phyloP scores from a whole-genome alignment of 2,888 invertebrate species.

The Drosophila vallismaia region DNA sequence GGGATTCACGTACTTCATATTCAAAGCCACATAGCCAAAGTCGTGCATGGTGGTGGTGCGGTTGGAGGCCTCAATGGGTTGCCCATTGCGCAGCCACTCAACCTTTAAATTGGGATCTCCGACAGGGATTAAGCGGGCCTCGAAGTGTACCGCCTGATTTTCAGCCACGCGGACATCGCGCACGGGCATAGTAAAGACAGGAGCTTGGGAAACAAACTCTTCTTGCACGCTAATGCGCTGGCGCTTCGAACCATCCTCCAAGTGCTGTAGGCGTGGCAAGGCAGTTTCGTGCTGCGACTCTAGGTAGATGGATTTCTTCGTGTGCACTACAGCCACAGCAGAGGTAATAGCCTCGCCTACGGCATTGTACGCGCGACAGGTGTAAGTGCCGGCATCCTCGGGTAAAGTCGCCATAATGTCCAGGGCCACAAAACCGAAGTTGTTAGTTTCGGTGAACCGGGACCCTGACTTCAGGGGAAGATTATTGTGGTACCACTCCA shows the following conservation, averaged over 20 bases:
- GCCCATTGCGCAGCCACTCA: slow-evolving; percentile 96
- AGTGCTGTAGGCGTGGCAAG: slow-evolving; percentile 90
- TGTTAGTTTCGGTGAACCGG: slow-evolving; percentile 97
- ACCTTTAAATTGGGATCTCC: slow-evolving; percentile 96
- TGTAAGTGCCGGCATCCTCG: slow-evolving; percentile 98
- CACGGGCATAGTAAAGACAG: slow-evolving; percentile 96
- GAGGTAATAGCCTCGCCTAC: slow-evolving; percentile 97
- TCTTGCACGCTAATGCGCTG: slow-evolving; percentile 90
- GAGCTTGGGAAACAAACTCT: slow-evolving; percentile 93
- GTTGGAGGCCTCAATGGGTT: slow-evolving; percentile 95
- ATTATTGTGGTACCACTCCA: slow-evolving; percentile 98
- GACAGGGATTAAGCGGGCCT: slow-evolving; percentile 96
- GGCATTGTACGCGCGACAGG: slow-evolving; percentile 95
- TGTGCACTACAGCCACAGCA: slow-evolving; percentile 92
- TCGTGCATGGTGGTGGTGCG: slow-evolving; percentile 97
- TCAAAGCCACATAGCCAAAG: slow-evolving; percentile 97
- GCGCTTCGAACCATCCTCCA: slow-evolving; percentile 91
- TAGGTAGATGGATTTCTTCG: slow-evolving; percentile 92
- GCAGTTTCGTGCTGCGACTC: slow-evolving; percentile 96
- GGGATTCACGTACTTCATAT: slow-evolving; percentile 96
- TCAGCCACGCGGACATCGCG: slow-evolving; percentile 94
- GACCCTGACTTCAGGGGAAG: slow-evolving; percentile 95
- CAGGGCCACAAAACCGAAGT: slow-evolving; percentile 98
- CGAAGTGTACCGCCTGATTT: slow-evolving; percentile 96
- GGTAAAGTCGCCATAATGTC: slow-evolving; percentile 98